Evolutionary conservation across 1,140 invertebrate genomes (phyloP).

Genomic region (Anastatus disparis): DNA sequence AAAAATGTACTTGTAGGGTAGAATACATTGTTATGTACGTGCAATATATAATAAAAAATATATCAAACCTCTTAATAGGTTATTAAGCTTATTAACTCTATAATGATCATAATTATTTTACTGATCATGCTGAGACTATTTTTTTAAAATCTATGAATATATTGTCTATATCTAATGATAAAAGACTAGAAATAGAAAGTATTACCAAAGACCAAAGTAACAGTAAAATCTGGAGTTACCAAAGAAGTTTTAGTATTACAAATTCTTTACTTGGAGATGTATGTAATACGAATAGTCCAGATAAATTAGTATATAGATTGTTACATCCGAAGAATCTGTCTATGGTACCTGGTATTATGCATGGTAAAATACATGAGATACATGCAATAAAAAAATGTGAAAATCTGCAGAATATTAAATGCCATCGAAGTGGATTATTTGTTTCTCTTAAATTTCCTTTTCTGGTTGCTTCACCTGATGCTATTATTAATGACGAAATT

Average conservation of each 20-base stretch:
- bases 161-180: constrained; percentile 14
- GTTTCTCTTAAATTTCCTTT: no score
- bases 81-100: constrained; percentile 25
- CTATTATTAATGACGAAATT: constrained; percentile 45
- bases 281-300: constrained; percentile 1
- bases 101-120: constrained; percentile 34
- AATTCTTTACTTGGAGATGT: constrained; percentile 29
- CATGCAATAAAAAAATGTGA: constrained; percentile 33
- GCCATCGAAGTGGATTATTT: constrained; percentile 21
- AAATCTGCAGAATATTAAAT: not conserved
- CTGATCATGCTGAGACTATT: constrained; percentile 5
- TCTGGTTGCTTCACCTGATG: constrained; percentile 53
- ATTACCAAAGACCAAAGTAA: constrained; percentile 22
- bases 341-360: constrained; percentile 19
- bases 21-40: no score
- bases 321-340: constrained; percentile 17
- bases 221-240: constrained; percentile 14
- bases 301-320: constrained; percentile 5
- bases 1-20: no score
- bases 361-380: constrained; percentile 32
- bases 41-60: no score
- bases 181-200: constrained; percentile 16
- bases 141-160: constrained; percentile 27
- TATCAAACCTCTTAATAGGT: no score
- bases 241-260: constrained; percentile 26